Evolutionary conservation across 2,888 invertebrate genomes (phyloP), one percentile per base, ranked within the genome.

Genomic region (Trichopoda pennipes): DNA sequence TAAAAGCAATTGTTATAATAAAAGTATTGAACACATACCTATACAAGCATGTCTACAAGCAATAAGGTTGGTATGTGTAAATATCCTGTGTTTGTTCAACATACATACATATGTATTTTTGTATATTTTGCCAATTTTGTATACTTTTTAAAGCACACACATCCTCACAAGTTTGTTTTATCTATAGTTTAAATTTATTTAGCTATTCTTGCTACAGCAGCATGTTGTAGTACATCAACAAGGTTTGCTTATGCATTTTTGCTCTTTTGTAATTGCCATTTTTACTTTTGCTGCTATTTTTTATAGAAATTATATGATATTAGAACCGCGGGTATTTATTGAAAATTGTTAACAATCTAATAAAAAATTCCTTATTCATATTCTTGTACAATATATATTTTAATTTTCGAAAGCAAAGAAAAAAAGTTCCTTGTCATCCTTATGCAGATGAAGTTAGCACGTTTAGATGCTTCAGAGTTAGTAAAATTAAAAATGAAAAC

Each of bases 281-380:
- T 77, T 76, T 77, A 17, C 56, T 53, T 49, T 77, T 42, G 19
- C 7, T 66, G 53, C 32, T 56, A 21, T 66, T 68, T 79, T 44
- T 55, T 74, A 35, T 55, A 28, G 28, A 28, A 74, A 80, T 74
- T 68, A 53, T 47, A 19, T 61, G 21, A 47, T 68, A 72, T 68
- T 82, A 72, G 61, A 75, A 72, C 81, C 81, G 78, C 81, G 81
- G 70, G 74, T 75, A 78, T 79, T 79, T 66, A 72, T 56, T 49
- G 23, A 32, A 75, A 78, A 16, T 82, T 78, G 74, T 64, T 72
- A 51, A 68, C 70, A 70, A 61, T 73, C 63, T 44, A 77, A 81
- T 68, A 77, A 68, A 28, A 74, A 55, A 58, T 53, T 66, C 64
- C 47, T 72, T 28, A 19, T 70, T 38, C 44, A 66, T 9, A 16